Base-by-base conservation (phyloP, 2,113 vertebrate species). In the Silurus meridionalis region DNA sequence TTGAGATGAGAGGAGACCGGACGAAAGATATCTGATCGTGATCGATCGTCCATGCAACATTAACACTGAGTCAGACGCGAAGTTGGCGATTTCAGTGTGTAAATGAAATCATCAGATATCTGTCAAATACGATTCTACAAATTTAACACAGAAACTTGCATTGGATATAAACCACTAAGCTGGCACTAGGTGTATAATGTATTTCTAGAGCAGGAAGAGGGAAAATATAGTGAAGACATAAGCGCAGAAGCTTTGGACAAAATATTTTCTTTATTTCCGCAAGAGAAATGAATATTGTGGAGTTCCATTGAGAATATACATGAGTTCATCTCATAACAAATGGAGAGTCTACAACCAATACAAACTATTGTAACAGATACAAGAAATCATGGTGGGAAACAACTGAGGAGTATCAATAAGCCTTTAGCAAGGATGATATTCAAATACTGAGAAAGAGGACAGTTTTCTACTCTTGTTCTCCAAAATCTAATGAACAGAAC, bases 261-360 rank as follows among this genome's bases (percentile, higher is more conserved):
- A 95, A 94, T 94, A 94, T 92, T 93, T 89, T 94, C 91, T 95
- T 94, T 94, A 94, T 94, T 37, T 95, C 90, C 92, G 91, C 91
- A 89, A 92, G 89, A 92, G 90, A 92, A 93, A 90, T 86, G 89
- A 92, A 92, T 90, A 89, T 91, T 86, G 92, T 92, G 91, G 91
- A 92, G 88, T 90, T 93, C 92, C 91, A 92, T 91, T 93, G 91
- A 93, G 89, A 91, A 92, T 90, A 90, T 91, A 93, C 88, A 91
- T 87, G 85, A 93, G 90, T 91, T 93, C 83, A 91, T 91, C 89
- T 92, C 92, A 92, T 88, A 89, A 92, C 91, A 94, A 93, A 94
- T 74, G 86, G 91, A 92, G 85, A 90, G 85, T 91, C 89, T 92
- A 92, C 93, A 94, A 93, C 92, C 92, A 90, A 91, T 91, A 93